phyloP scores from a whole-genome alignment of 2,888 invertebrate genomes.

The Apodemia zela region DNA sequence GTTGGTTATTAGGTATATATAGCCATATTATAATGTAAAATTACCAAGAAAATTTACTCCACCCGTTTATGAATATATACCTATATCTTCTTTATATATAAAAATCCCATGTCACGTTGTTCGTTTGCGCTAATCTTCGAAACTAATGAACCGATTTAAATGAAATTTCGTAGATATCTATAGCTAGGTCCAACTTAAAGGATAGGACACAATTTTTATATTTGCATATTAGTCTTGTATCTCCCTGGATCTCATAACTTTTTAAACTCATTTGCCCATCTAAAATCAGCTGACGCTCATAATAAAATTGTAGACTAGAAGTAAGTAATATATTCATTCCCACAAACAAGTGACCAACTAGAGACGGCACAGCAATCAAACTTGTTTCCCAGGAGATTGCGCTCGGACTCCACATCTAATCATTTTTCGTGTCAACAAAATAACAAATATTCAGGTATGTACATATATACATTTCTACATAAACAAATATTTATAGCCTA shows the following conservation, averaged over 20 bases:
- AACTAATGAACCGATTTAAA: too few relatives aligned
- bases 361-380: slow-evolving; percentile 13
- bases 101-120: too few relatives aligned
- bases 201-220: not conserved
- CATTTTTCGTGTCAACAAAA: slow-evolving; percentile 10
- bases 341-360: slow-evolving; percentile 16
- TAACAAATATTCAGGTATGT: slow-evolving; percentile 1
- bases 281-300: slow-evolving; percentile 24
- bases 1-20: too few relatives aligned
- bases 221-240: slow-evolving; percentile 1
- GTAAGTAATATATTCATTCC: slow-evolving; percentile 59
- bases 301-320: slow-evolving; percentile 36
- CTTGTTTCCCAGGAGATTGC: slow-evolving; percentile 4
- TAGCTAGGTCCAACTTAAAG: too few relatives aligned
- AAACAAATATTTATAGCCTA: not conserved
- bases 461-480: not conserved
- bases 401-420: slow-evolving; percentile 5
- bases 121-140: too few relatives aligned
- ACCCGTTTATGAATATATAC: too few relatives aligned
- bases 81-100: too few relatives aligned
- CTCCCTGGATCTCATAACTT: slow-evolving; percentile 15
- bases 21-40: too few relatives aligned
- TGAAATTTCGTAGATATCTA: too few relatives aligned
- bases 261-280: slow-evolving; percentile 16
- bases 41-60: too few relatives aligned